Conservation (phyloP, 2,113 vertebrate species). For the Dascyllus trimaculatus region DNA sequence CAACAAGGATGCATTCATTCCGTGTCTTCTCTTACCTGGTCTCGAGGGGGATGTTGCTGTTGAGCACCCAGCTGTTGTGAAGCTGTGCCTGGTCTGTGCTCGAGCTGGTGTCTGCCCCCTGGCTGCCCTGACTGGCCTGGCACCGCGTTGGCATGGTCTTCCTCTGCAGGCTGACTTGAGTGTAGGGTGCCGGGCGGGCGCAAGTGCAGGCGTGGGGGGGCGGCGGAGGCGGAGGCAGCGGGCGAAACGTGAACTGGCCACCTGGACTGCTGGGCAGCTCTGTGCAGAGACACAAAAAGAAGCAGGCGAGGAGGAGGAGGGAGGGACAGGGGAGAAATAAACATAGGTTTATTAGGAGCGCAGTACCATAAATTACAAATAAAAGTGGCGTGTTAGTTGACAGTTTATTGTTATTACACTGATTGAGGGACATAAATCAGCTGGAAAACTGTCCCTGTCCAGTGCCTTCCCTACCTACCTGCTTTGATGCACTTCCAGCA, state of each 20-base stretch:
- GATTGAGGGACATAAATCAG: slow-evolving; percentile 81
- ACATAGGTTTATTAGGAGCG: slow-evolving; percentile 74
- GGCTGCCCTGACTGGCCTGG: slow-evolving; percentile 88
- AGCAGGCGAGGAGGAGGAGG: slow-evolving; percentile 4
- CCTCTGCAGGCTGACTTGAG: slow-evolving; percentile 92
- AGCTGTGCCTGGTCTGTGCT: slow-evolving; percentile 86
- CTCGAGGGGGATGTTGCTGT: slow-evolving; percentile 97
- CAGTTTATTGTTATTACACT: slow-evolving; percentile 79
- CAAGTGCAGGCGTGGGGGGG: slow-evolving; percentile 96
- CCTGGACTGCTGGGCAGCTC: slow-evolving; percentile 92
- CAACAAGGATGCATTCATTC: not conserved
- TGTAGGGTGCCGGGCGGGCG: slow-evolving; percentile 88
- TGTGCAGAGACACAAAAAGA: slow-evolving; percentile 63
- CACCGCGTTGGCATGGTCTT: slow-evolving; percentile 94
- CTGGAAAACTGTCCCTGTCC: slow-evolving; percentile 63
- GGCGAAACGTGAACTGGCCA: slow-evolving; percentile 96
- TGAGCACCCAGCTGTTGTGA: slow-evolving; percentile 98
- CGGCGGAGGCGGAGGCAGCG: slow-evolving; percentile 92
- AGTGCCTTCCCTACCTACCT: slow-evolving; percentile 68
- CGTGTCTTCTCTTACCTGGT: slow-evolving; percentile 88
- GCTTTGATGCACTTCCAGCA: slow-evolving; percentile 72
- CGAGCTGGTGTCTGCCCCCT: slow-evolving; percentile 86
- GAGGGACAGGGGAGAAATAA: slow-evolving; percentile 63
- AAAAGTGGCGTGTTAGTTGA: slow-evolving; percentile 69
- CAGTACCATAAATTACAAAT: slow-evolving; percentile 76